Evolutionary conservation across 2,888 invertebrate genomes (phyloP), one percentile per base, ranked within the genome.

Genomic region (Watsonalla binaria): DNA sequence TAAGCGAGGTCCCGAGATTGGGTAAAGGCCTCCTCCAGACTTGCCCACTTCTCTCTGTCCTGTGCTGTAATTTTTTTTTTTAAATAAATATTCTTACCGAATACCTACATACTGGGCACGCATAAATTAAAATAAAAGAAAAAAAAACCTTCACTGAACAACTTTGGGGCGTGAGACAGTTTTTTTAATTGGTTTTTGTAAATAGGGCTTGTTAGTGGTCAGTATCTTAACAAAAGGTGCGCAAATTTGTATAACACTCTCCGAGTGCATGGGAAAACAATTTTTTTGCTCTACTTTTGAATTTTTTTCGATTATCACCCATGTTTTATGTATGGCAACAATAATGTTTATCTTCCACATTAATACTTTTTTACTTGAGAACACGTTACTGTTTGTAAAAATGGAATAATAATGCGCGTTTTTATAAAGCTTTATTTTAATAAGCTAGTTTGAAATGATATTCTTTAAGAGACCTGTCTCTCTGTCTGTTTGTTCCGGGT

Each of bases 191-290:
- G 46, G 8, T 46, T 53, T 45, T 48, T 11, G 42, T 63, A 58
- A 67, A 66, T 68, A 68, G 62, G 60, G 67, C 82, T 81, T 74
- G 82, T 84, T 85, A 83, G 80, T 68, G 83, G 82, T 79, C 82
- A 83, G 61, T 54, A 51, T 6, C 57, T 35, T 50, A 67, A 80
- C 74, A 78, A 80, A 66, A 70, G 70, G 51, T 61, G 63, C 54
- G 72, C 65, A 78, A 82, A 82, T 84, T 83, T 83, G 80, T 76
- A 71, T 59, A 75, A 63, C 68, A 71, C 74, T 74, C 68, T 55
- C 60, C 52, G 66, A 80, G 79, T 79, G 70, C 71, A 61, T 75
- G 72, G 68, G 76, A 80, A 78, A 79, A 78, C 76, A 74, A 70
- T 72, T 69, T 75, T 77, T 67, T 63, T 51, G 45, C 53, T 52